Percentiles rank a stretch among this genome's conserved stretches.
phyloP scores from a whole-genome alignment of 1,140 invertebrate species.

The Camponotus vicinus region DNA sequence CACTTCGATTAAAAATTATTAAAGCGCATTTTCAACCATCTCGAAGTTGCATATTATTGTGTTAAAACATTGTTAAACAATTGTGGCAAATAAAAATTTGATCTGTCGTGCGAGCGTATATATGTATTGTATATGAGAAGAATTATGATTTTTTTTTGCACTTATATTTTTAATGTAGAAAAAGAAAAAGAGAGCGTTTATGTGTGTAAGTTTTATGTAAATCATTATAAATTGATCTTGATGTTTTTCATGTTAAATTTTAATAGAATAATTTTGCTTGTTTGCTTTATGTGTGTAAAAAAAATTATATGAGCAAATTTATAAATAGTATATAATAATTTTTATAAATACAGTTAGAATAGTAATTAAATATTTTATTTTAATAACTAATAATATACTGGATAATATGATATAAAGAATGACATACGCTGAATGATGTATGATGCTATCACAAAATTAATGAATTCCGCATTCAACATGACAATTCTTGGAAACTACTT shows the following conservation, averaged over 20 bases:
- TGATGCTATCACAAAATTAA: conserved; percentile 17
- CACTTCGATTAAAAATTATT: conserved; percentile 39
- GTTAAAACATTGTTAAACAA: conserved; percentile 7
- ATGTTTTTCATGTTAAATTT: neutral
- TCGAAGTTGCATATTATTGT: neutral
- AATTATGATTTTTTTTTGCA: neutral
- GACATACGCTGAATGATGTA: neutral
- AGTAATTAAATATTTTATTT: neutral
- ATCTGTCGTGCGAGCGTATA: neutral
- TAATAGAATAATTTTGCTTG: neutral
- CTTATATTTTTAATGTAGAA: no score
- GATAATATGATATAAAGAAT: neutral
- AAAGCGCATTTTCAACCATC: neutral
- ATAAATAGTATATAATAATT: neutral
- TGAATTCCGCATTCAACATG: conserved; percentile 18
- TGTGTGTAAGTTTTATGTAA: no score
- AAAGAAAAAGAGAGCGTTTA: no score
- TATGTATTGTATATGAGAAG: neutral
- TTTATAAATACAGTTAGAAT: neutral
- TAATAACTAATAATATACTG: neutral
- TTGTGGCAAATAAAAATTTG: neutral
- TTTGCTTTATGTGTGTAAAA: neutral
- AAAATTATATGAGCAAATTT: neutral
- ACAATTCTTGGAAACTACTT: conserved; percentile 33
- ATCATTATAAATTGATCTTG: neutral